Conservation (phyloP, 2,888 invertebrate genomes). For the Pterobdella sp. region DNA sequence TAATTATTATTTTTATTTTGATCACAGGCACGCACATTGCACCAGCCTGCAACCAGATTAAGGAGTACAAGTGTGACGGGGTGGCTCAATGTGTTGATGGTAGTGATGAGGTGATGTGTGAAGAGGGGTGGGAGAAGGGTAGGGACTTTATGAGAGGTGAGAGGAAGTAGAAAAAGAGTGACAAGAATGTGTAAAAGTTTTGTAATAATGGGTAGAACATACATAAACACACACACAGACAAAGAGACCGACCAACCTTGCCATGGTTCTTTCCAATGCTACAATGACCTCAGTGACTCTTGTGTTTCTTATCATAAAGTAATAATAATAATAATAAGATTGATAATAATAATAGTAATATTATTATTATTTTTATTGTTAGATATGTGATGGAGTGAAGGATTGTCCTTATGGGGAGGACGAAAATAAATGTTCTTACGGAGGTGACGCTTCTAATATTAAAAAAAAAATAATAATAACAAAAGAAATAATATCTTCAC, state of each 20-base stretch:
- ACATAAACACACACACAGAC: too few relatives aligned
- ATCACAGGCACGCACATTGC: not conserved
- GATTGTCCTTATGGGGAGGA: conserved; percentile 15
- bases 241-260: too few relatives aligned
- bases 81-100: not conserved
- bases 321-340: not conserved
- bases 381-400: not conserved
- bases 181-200: not conserved
- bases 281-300: not conserved
- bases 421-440: conserved; percentile 3
- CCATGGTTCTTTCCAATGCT: not conserved
- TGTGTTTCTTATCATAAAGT: conserved; percentile 7
- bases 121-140: not conserved
- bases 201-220: not conserved
- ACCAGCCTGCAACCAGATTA: not conserved
- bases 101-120: conserved; percentile 10
- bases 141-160: not conserved
- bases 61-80: not conserved
- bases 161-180: not conserved
- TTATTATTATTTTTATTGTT: too few relatives aligned
- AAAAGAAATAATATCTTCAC: not conserved
- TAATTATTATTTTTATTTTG: not conserved
- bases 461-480: not conserved
- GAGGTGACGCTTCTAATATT: not conserved
- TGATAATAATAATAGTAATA: not conserved